Conservation (phyloP, 2,797 vertebrate genomes). For the Furcifer pardalis region DNA sequence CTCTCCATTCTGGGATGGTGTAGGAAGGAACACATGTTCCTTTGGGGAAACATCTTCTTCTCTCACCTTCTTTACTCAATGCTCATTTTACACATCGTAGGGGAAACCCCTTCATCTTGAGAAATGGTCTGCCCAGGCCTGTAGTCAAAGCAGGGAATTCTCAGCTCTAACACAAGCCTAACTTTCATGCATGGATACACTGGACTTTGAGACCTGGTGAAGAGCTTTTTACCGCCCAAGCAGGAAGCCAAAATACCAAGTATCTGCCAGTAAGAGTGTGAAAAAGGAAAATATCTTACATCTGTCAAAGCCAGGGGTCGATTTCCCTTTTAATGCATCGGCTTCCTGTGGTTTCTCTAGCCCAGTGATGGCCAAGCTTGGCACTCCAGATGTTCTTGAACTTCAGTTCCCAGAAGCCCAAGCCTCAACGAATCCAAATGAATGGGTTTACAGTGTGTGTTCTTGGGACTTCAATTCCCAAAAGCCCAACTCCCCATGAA, state of each 20-base stretch:
- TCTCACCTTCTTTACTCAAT: too few relatives aligned
- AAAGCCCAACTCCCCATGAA: too few relatives aligned
- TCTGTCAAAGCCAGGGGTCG: conserved; percentile 16
- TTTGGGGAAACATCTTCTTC: too few relatives aligned
- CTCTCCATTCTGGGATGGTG: background rate
- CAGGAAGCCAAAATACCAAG: conserved; percentile 55
- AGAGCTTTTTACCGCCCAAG: conserved; percentile 49
- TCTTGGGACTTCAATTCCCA: too few relatives aligned
- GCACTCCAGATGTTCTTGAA: too few relatives aligned
- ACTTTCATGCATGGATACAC: fast-evolving
- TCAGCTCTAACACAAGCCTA: too few relatives aligned
- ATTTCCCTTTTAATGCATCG: conserved; percentile 39
- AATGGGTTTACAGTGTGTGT: too few relatives aligned
- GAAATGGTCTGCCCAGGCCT: background rate
- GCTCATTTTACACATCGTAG: background rate
- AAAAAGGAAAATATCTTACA: conserved; percentile 48
- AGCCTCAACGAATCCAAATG: too few relatives aligned
- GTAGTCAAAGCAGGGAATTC: background rate
- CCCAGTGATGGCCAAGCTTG: too few relatives aligned
- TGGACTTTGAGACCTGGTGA: background rate
- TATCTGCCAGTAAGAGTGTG: conserved; percentile 27
- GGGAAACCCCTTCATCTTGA: background rate
- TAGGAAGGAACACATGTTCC: too few relatives aligned
- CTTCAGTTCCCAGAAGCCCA: too few relatives aligned
- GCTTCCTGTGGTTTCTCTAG: conserved; percentile 21